Evolutionary conservation across 2,113 vertebrate species (phyloP), one percentile per base, ranked within the genome.

Genomic region (Odocoileus hemionus): DNA sequence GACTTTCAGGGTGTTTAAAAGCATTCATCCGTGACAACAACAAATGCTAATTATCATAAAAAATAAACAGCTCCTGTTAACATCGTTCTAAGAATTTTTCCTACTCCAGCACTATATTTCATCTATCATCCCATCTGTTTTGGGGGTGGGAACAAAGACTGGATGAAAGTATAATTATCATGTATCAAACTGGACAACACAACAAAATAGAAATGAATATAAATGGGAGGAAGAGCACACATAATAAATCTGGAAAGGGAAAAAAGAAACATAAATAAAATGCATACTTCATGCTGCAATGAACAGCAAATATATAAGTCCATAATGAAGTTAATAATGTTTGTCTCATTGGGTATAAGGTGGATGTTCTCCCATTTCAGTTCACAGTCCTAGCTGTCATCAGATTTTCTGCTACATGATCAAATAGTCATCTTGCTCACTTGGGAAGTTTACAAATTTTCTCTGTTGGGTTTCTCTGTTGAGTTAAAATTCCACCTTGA

Each of bases 21-120:
- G 98, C 96, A 98, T 97, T 98, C 94, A 98, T 76, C 92, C 98
- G 98, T 84, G 98, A 98, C 78, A 97, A 98, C 98, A 98, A 98
- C 96, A 98, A 98, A 98, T 98, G 97, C 97, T 98, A 99, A 99
- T 98, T 98, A 98, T 98, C 97, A 98, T 98, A 98, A 98, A 98
- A 97, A 98, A 98, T 95, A 92, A 17, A 26, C 95, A 98, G 94
- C 94, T 90, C 87, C 67, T 98, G 98, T 97, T 99, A 98, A 97
- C 98, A 98, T 97, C 82, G 98, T 97, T 97, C 95, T 97, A 97
- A 96, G 95, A 96, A 96, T 94, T 97, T 98, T 61, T 97, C 84
- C 94, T 88, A 52, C 89, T 92, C 94, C 57, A 97, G 93, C 94
- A 97, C 83, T 98, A 94, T 94, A 96, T 93, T 95, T 91, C 79